A percentile compares a stretch with the other conserved stretches of the same genome.
Evolutionary conservation across 2,113 vertebrate species (phyloP).

Genomic region (Eupsittula cactorum): DNA sequence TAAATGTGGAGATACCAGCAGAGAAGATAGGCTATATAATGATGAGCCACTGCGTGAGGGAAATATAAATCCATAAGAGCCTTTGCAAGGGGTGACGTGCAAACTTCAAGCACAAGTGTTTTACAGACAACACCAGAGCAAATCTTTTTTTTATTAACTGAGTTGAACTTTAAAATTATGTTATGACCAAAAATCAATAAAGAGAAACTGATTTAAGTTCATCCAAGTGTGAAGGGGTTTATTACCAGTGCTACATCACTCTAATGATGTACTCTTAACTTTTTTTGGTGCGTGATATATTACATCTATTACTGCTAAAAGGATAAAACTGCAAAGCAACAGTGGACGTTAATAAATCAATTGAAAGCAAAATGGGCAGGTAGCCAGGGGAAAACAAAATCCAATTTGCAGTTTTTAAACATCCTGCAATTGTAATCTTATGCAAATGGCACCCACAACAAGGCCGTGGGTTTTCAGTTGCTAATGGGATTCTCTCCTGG

Average conservation of each 20-base stretch:
- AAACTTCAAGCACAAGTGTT: conserved; percentile 73
- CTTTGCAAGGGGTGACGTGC: conserved; percentile 55
- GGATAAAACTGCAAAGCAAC: conserved; percentile 85
- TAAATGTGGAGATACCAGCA: neutral
- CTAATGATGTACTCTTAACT: conserved; percentile 89
- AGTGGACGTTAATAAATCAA: conserved; percentile 85
- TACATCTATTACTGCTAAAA: conserved; percentile 87
- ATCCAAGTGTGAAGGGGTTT: conserved; percentile 86
- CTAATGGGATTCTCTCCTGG: conserved; percentile 51
- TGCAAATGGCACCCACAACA: conserved; percentile 39
- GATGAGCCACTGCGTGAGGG: conserved; percentile 20
- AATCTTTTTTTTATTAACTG: conserved; percentile 87
- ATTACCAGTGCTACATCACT: conserved; percentile 86
- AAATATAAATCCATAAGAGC: conserved; percentile 31
- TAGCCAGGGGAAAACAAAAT: conserved; percentile 73
- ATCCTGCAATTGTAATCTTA: conserved; percentile 61
- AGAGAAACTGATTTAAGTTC: conserved; percentile 90
- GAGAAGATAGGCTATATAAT: conserved; percentile 19
- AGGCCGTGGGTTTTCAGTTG: neutral
- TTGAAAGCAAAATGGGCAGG: conserved; percentile 77
- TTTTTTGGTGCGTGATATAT: conserved; percentile 84
- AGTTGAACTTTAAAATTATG: conserved; percentile 90
- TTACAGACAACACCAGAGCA: conserved; percentile 69
- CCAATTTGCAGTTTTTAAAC: conserved; percentile 65
- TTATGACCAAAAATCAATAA: conserved; percentile 90